phyloP scores from a whole-genome alignment of 2,113 vertebrate species.

The Falco punctatus region DNA sequence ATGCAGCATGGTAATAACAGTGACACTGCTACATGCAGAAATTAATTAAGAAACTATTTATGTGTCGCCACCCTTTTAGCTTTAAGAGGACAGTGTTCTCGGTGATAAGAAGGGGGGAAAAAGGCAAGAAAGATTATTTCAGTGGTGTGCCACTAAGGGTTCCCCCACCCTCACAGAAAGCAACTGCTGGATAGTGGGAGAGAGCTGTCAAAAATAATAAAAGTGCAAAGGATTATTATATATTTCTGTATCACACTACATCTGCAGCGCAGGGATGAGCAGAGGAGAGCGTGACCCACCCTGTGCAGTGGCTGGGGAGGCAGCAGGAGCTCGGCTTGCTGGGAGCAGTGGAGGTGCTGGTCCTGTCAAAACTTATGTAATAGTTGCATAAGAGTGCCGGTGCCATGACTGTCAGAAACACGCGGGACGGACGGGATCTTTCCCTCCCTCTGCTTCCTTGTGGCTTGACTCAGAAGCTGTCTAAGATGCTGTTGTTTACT shows the following conservation, averaged over 20 bases:
- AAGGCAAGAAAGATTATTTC: background rate
- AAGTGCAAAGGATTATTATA: background rate
- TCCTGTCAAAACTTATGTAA: background rate
- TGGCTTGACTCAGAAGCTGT: background rate
- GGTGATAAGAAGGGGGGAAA: background rate
- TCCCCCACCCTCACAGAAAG: background rate
- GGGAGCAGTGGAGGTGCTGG: background rate
- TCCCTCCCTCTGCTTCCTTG: background rate
- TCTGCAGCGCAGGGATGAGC: background rate
- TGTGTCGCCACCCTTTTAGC: background rate
- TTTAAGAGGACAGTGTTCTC: background rate
- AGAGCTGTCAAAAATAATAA: background rate
- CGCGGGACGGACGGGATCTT: background rate
- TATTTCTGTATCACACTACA: background rate
- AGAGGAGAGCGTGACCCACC: background rate
- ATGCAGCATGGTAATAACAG: background rate
- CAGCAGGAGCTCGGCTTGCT: background rate
- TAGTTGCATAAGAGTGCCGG: slow-evolving; percentile 17
- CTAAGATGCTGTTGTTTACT: background rate
- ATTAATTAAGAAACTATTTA: background rate
- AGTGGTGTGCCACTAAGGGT: background rate
- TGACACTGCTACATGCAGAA: background rate
- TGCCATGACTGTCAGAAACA: slow-evolving; percentile 17
- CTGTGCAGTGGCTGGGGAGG: background rate
- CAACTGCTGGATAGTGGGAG: background rate